Evolutionary conservation across 2,888 invertebrate genomes (phyloP).

Genomic region (Megaustenia siamemsis): DNA sequence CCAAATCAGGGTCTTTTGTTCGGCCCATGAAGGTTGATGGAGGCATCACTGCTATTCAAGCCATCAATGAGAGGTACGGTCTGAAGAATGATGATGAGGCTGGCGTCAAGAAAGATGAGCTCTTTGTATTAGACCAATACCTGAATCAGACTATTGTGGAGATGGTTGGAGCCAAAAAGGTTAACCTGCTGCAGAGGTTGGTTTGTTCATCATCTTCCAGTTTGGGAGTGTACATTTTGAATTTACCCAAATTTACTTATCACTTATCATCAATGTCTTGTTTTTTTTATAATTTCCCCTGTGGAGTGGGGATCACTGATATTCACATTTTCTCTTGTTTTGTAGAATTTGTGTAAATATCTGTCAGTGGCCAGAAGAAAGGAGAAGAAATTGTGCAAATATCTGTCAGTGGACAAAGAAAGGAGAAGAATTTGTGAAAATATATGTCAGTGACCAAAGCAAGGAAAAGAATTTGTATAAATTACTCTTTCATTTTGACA

Average conservation of each 20-base stretch:
- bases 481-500: too few species aligned
- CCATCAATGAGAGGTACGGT: conserved; percentile 87
- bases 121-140: conserved; percentile 70
- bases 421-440: too few species aligned
- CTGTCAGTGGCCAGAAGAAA: too few species aligned
- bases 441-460: too few species aligned
- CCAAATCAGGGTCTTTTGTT: conserved; percentile 93
- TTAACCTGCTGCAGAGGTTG: conserved; percentile 85
- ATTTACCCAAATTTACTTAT: not conserved
- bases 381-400: too few species aligned
- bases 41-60: conserved; percentile 87
- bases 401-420: too few species aligned
- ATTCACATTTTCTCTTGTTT: too few species aligned
- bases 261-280: not conserved
- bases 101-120: conserved; percentile 70
- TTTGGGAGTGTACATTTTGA: not conserved
- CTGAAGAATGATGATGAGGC: conserved; percentile 74
- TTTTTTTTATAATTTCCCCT: too few species aligned
- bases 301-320: too few species aligned
- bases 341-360: too few species aligned
- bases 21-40: conserved; percentile 89
- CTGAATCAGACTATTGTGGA: conserved; percentile 85
- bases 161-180: conserved; percentile 94
- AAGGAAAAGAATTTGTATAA: too few species aligned
- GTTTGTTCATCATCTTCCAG: not conserved